Evolutionary conservation across 2,113 vertebrate genomes (phyloP), one percentile per base, ranked within the genome.

Genomic region (Cavia aperea): DNA sequence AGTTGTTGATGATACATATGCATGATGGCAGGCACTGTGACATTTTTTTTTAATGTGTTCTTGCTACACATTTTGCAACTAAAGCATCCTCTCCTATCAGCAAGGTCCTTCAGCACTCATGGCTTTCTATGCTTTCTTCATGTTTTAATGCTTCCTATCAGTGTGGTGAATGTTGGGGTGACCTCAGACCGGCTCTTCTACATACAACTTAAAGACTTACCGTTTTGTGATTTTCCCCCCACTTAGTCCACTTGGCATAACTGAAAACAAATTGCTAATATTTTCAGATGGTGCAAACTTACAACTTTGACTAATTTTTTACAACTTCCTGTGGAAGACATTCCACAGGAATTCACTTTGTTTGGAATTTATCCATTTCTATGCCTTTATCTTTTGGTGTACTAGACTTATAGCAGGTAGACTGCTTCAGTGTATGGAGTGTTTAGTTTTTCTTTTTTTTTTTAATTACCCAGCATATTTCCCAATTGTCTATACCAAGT

Each of bases 321-420:
- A 79, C 43, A 54, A 5, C 46, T 72, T 86, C 29, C n/a, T 21
- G 63, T n/a, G 15, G 18, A 93, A 11, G 6, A 21, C 18, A 49
- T 4, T 51, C 62, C 10, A 51, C 10, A 51, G 39, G 11, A 5
- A 19, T 88, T 66, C 13, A 63, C 33, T 75, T 73, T 86, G 46
- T 90, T 95, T 83, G 63, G 46, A 49, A 93, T 92, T 75, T 92
- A 62, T 39, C 68, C 92, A 86, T 24, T 85, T 85, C 5, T 93
- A 23, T 66, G 36, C 14, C 81, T 77, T 60, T 2, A 24, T 75
- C n/a, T 81, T 72, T 87, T 78, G 29, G 18, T 91, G 65, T 92
- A 43, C 6, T 43, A 60, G 56, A 21, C 75, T 65, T 26, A 29
- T 77, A 51, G 84, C 33, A 89, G 62, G 26, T 56, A 36, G 81